Conservation (phyloP, 1,140 invertebrate species). For the Stegodyphus dumicola region DNA sequence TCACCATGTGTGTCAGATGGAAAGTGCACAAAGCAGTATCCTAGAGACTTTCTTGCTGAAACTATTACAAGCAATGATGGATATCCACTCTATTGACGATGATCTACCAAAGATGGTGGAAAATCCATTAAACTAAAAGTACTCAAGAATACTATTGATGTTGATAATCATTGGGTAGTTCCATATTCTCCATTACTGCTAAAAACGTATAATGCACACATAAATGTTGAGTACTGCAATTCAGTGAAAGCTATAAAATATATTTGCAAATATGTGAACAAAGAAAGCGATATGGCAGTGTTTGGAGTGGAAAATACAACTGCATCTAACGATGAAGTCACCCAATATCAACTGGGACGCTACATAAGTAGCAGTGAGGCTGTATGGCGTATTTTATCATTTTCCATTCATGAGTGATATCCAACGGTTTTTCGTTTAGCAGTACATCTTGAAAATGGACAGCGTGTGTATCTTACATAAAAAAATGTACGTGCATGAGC, state of each 20-base stretch:
- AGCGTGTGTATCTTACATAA: slow-evolving; percentile 45
- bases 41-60: too few relatives aligned
- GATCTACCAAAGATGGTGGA: neutral
- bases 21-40: too few relatives aligned
- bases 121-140: slow-evolving; percentile 5
- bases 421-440: slow-evolving; percentile 62
- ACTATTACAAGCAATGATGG: too few relatives aligned
- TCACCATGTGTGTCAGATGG: neutral
- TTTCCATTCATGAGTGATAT: slow-evolving; percentile 62
- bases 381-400: slow-evolving; percentile 63
- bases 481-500: slow-evolving; percentile 37
- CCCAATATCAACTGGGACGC: slow-evolving; percentile 53
- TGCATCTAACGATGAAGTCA: slow-evolving; percentile 22
- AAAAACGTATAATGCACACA: slow-evolving; percentile 65
- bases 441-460: slow-evolving; percentile 66
- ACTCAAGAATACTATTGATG: neutral
- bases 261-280: slow-evolving; percentile 66
- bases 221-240: slow-evolving; percentile 66
- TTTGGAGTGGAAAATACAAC: neutral
- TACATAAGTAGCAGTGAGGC: slow-evolving; percentile 65
- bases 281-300: slow-evolving; percentile 65
- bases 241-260: slow-evolving; percentile 66
- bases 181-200: slow-evolving; percentile 65
- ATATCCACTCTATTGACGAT: too few relatives aligned
- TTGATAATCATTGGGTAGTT: slow-evolving; percentile 64